Conservation (phyloP, 1,140 invertebrate genomes). For the Drosophila simulans region DNA sequence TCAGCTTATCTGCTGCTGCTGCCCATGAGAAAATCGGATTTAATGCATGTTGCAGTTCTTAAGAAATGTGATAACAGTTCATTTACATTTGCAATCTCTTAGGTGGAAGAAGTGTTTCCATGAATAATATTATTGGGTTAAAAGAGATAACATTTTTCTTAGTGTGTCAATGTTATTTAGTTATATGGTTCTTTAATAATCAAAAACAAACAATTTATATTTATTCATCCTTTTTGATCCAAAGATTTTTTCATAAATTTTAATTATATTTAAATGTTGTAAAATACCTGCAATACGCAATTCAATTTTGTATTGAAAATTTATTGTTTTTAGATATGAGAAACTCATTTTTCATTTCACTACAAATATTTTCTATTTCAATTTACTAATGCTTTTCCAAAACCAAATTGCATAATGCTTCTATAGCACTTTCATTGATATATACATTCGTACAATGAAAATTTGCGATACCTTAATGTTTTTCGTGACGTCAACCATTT, state of each 20-base stretch:
- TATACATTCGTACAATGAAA: neutral
- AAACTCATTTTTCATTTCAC: too few species aligned
- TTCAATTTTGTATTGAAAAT: too few species aligned
- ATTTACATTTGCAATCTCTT: neutral
- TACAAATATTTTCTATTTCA: neutral
- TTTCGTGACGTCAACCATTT: slow-evolving; percentile 45
- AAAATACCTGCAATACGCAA: too few species aligned
- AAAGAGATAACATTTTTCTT: neutral
- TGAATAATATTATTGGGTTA: neutral
- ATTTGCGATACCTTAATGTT: slow-evolving; percentile 1
- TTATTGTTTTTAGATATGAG: too few species aligned
- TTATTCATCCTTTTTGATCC: too few species aligned
- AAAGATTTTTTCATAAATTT: too few species aligned
- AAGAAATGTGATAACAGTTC: neutral
- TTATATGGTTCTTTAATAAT: too few species aligned
- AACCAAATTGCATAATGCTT: slow-evolving; percentile 14
- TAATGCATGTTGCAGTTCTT: neutral
- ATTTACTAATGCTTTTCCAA: neutral
- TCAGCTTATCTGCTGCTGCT: neutral
- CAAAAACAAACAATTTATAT: too few species aligned
- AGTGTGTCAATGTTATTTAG: too few species aligned
- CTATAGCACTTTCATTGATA: neutral
- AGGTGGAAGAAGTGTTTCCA: neutral
- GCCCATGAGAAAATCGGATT: too few species aligned
- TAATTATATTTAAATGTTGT: too few species aligned